Evolutionary conservation across 2,888 invertebrate genomes (phyloP).

Genomic region (Drosophila merina): DNA sequence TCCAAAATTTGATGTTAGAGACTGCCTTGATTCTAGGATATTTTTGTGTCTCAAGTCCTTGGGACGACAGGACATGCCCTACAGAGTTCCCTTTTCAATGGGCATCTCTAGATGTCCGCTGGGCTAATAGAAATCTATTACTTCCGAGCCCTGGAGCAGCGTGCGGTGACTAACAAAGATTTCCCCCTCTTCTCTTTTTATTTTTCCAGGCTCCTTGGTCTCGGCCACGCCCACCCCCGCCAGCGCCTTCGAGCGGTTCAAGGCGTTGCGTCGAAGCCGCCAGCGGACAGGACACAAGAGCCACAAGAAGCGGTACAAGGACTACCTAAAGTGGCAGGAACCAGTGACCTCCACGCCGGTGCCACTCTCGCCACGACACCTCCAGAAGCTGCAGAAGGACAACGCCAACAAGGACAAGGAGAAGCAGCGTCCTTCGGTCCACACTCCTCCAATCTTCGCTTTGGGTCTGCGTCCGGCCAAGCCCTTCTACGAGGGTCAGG

Average conservation of each 20-base stretch:
- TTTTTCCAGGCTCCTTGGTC: conserved; percentile 9
- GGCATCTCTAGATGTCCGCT: conserved; percentile 33
- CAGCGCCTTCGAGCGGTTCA: conserved; percentile 80
- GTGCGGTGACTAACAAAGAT: conserved; percentile 59
- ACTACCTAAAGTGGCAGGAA: conserved; percentile 69
- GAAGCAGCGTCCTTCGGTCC: conserved; percentile 16
- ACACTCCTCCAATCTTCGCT: conserved; percentile 53
- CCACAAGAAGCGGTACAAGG: conserved; percentile 82
- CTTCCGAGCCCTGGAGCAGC: conserved; percentile 68
- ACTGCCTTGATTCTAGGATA: no score
- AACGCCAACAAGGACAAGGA: conserved; percentile 17
- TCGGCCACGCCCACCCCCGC: conserved; percentile 15
- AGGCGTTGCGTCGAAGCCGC: conserved; percentile 76
- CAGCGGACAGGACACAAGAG: conserved; percentile 81
- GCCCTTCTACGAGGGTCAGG: conserved; percentile 81
- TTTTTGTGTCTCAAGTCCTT: background rate
- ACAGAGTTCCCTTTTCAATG: background rate
- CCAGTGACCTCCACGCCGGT: conserved; percentile 7
- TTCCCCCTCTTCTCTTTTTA: background rate
- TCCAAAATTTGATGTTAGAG: no score
- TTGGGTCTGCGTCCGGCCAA: conserved; percentile 55
- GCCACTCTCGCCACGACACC: conserved; percentile 24
- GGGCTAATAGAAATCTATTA: conserved; percentile 71
- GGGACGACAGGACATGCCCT: background rate
- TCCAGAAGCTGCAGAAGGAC: conserved; percentile 37